Evolutionary conservation across 1,140 invertebrate species (phyloP), one percentile per base, ranked within the genome.

Genomic region (Psix sp.): DNA sequence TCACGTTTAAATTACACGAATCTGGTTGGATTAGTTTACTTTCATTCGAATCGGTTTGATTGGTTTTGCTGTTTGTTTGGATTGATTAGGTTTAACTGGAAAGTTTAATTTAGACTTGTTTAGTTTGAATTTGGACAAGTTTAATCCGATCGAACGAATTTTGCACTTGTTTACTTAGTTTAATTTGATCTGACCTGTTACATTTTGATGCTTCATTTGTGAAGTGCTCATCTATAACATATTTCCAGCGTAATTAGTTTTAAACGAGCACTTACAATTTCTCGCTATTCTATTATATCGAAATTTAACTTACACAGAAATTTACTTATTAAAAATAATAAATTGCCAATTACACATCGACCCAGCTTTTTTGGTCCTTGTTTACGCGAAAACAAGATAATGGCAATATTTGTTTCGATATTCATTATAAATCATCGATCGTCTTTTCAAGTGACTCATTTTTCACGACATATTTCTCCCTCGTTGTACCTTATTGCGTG

Each of bases 51-150:
- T 56, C 39, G 46, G 43, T 71, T 60, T 63, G 57, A 63, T 71
- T 63, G 67, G 51, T 62, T 63, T 63, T 16, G 24, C 14, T 62
- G 36, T 71, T 71, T 71, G 67, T 71, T 62, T 71, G 57, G 51
- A 54, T 71, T 63, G 67, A 71, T 71, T 71, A 71, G 66, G 43
- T 63, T 51, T 56, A 62, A 36, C 33, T 5, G 40, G 16, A 35
- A 48, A 71, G 57, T 62, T 71, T 62, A 62, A 71, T 62, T 71
- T 43, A 49, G 35, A 35, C 35, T 24, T 56, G 56, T 56, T 70
- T 62, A 70, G 56, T 70, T 70, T 60, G 43, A 62, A 62, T 62
- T 70, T 42, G 48, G 14, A 48, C 66, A 36, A 56, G 48, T 56
- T 70, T 62, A 62, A 60, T 62, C 31, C 17, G 26, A 70, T 70